Conservation (phyloP, 2,797 vertebrate genomes). For the Gobionotothen gibberifrons region DNA sequence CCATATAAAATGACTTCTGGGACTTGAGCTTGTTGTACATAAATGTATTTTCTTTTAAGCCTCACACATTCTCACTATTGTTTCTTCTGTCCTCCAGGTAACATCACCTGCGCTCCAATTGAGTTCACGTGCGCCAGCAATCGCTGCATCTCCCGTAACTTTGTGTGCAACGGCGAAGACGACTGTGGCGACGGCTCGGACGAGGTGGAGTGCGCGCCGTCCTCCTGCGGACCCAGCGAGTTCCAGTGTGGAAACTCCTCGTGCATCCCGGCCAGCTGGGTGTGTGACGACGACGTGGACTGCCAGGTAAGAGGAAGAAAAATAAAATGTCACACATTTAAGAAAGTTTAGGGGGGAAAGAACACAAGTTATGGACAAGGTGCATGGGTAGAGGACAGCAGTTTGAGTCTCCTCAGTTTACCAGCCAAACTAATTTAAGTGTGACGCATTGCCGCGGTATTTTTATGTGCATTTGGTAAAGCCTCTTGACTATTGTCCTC, state of each 20-base stretch:
- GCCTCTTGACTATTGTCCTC: too few relatives aligned
- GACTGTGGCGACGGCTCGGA: conserved; percentile 95
- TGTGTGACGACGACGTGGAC: conserved; percentile 96
- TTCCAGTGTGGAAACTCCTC: conserved; percentile 93
- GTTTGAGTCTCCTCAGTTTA: too few relatives aligned
- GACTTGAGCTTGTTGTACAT: background rate
- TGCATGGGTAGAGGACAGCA: too few relatives aligned
- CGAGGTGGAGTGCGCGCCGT: conserved; percentile 89
- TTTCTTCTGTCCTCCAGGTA: conserved; percentile 80
- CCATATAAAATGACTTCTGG: background rate
- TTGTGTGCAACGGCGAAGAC: conserved; percentile 95
- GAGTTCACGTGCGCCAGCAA: conserved; percentile 95
- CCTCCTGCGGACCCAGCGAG: conserved; percentile 90
- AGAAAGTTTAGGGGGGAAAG: too few relatives aligned
- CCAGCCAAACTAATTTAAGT: too few relatives aligned
- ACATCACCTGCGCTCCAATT: conserved; percentile 91
- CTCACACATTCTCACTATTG: background rate
- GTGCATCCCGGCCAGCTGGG: conserved; percentile 94
- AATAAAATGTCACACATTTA: too few relatives aligned
- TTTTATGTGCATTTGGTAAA: too few relatives aligned
- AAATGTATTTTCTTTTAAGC: background rate
- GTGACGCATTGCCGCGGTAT: too few relatives aligned
- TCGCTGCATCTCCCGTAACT: conserved; percentile 93
- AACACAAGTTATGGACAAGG: background rate
- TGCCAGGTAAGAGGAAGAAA: conserved; percentile 80